Evolutionary conservation across 2,797 vertebrate genomes (phyloP).

Genomic region (Syncerus caffer): DNA sequence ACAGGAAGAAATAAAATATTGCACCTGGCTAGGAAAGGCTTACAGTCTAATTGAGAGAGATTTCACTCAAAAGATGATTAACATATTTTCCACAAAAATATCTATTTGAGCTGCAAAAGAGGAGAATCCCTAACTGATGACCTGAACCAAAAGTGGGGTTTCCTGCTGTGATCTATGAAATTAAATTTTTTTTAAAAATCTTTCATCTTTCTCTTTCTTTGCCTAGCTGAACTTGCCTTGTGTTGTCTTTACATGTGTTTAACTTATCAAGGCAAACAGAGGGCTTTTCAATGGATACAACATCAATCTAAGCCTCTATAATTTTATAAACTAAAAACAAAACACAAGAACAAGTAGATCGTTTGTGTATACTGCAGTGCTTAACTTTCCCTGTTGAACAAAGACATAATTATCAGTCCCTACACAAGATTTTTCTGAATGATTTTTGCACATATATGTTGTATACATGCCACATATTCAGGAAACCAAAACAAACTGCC

Average conservation of each 20-base stretch:
- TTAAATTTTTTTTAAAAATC: not conserved
- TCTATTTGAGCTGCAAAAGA: not conserved
- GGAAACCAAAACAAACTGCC: not conserved
- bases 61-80: not conserved
- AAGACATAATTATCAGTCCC: not conserved
- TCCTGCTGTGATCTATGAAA: not conserved
- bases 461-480: not conserved
- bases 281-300: not conserved
- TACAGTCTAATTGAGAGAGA: not conserved
- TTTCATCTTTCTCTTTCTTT: not conserved
- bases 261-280: not conserved
- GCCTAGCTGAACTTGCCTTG: not conserved
- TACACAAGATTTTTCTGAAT: not conserved
- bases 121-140: not conserved
- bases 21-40: not conserved
- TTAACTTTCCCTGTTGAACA: not conserved
- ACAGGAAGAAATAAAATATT: not conserved
- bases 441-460: not conserved
- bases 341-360: not conserved
- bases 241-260: not conserved
- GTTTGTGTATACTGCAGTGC: not conserved
- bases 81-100: not conserved
- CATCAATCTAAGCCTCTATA: not conserved
- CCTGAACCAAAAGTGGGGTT: not conserved
- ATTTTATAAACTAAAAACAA: slow-evolving; percentile 40